A percentile compares a stretch with the other conserved stretches of the same genome.
Conservation (phyloP, 2,888 invertebrate genomes). For the Pachycephus smyrnensis region DNA sequence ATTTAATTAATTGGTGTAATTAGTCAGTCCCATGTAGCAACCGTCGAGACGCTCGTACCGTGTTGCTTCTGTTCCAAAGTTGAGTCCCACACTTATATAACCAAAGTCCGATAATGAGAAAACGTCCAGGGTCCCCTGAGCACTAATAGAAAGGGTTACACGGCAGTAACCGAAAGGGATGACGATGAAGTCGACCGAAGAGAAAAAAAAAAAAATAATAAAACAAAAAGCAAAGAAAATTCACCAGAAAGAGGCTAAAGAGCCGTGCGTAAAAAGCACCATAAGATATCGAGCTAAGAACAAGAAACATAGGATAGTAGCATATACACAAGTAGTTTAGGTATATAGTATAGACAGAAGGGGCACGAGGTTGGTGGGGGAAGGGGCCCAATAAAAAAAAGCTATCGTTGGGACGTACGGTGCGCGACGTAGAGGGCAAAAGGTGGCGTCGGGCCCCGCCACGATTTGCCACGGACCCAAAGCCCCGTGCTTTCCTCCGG, state of each 20-base stretch:
- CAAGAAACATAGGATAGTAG: conserved; percentile 47
- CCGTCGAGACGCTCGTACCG: not conserved
- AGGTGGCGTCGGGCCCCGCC: conserved; percentile 31
- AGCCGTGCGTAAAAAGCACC: conserved; percentile 44
- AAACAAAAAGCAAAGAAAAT: conserved; percentile 1
- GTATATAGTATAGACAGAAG: not conserved
- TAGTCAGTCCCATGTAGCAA: conserved; percentile 38
- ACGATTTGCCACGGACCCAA: conserved; percentile 57
- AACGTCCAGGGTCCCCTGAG: conserved; percentile 35
- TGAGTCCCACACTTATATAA: not conserved
- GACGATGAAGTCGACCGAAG: conserved; percentile 7
- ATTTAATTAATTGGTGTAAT: conserved; percentile 57
- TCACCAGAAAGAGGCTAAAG: conserved; percentile 18
- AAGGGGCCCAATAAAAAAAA: conserved; percentile 40
- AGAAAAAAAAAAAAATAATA: conserved; percentile 26
- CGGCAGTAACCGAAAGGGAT: conserved; percentile 16
- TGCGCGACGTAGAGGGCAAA: not conserved
- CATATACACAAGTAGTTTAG: not conserved
- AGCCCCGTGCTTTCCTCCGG: conserved; percentile 23
- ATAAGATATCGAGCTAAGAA: conserved; percentile 45
- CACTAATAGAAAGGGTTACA: conserved; percentile 53
- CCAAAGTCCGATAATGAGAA: not conserved
- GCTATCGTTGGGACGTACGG: not conserved
- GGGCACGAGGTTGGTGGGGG: conserved; percentile 14
- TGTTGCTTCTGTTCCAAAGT: not conserved